Evolutionary conservation across 2,113 vertebrate species (phyloP), one percentile per base, ranked within the genome.

Genomic region (Scophthalmus maximus): DNA sequence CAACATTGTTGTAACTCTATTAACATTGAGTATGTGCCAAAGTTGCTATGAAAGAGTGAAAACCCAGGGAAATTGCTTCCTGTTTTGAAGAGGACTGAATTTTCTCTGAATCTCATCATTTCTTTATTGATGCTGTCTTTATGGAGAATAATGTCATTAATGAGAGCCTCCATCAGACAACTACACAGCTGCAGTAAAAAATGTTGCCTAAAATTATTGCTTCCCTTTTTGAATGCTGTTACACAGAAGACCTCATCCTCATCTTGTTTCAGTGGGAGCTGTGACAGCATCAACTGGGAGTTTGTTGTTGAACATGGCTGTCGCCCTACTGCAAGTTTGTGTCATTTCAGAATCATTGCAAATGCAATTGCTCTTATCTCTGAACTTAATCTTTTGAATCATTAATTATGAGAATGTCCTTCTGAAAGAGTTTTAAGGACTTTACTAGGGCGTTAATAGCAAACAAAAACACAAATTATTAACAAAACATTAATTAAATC

Each of bases 11-110:
- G 26, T 42, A n/a, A 30, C 53, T 47, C 64, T 53, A 49, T 64
- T 73, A 57, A 73, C 73, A 64, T 55, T 23, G 69, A 62, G 40
- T 36, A 6, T 17, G 50, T 59, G 67, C 69, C 76, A 73, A 63
- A 53, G 70, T 49, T 59, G n/a, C 22, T 34, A 17, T 78, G 38
- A 76, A 73, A 77, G 78, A 72, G 25, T 36, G 32, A 61, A 84
- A 82, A n/a, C 87, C 49, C 68, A 62, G 70, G 75, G 69, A 90
- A 91, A 90, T 88, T 73, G 72, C 85, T 90, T 90, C 87, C 88
- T 88, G 83, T 51, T 87, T 79, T 87, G 67, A 81, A 85, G 42
- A 73, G 36, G n/a, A 49, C 68, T 14, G 38, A 52, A 44, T 72
- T 73, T 71, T 50, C 53, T 80, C 49, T 65, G 76, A 72, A 74